These are phyloP conservation scores for Microcebus murinus DNA, from an alignment of 2,113 vertebrate species.

Conservation along the genomic window DNA sequence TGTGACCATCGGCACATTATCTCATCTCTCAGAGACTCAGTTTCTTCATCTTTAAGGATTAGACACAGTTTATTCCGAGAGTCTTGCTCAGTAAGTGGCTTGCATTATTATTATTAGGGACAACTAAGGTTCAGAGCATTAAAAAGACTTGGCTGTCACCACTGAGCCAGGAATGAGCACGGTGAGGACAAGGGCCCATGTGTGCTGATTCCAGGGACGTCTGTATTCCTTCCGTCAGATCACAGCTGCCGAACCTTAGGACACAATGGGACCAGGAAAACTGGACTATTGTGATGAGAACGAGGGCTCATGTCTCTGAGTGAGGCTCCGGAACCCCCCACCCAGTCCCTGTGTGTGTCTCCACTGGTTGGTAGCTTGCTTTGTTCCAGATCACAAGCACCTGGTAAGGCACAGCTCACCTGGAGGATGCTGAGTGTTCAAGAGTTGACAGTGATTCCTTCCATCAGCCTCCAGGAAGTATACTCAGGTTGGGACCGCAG, in stretches of 20 bases:
- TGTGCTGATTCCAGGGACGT: too few species aligned
- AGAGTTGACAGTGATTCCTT: background rate
- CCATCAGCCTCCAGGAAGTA: background rate
- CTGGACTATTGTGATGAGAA: background rate
- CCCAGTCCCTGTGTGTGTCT: fast-evolving
- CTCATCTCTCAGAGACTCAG: background rate
- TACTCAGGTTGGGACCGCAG: fast-evolving
- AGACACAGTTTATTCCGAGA: fast-evolving
- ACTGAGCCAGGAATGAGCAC: background rate
- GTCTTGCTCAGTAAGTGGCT: background rate
- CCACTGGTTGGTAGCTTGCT: background rate
- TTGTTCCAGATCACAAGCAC: background rate
- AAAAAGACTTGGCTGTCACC: background rate
- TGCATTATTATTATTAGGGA: background rate
- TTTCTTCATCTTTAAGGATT: background rate
- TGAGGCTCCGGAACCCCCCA: background rate
- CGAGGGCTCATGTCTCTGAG: fast-evolving
- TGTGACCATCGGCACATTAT: background rate
- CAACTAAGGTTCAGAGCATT: background rate
- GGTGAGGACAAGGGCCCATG: fast-evolving
- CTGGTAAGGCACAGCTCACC: background rate
- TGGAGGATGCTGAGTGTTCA: background rate
- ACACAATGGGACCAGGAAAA: too few species aligned
- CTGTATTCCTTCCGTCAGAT: background rate
- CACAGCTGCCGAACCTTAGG: background rate